Percentiles rank a stretch among this genome's conserved stretches.
Conservation (phyloP, 2,113 vertebrate genomes). For the Scomber scombrus region DNA sequence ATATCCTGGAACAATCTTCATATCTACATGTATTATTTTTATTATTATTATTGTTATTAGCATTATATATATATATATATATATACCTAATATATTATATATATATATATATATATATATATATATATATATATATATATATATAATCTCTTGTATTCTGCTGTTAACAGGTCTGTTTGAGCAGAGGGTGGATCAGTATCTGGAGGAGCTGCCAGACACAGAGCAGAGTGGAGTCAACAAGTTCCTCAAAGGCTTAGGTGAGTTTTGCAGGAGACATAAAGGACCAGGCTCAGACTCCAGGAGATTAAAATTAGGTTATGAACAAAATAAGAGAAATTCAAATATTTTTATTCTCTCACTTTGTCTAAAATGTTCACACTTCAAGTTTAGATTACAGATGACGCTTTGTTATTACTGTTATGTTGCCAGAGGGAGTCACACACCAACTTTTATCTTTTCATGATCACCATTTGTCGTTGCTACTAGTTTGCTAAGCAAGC, state of each 20-base stretch:
- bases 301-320: background rate
- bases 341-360: background rate
- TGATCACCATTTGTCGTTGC: background rate
- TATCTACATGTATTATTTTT: too few relatives aligned
- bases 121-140: background rate
- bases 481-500: background rate
- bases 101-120: background rate
- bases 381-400: background rate
- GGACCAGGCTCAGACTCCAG: slow-evolving; percentile 5
- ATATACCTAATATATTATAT: background rate
- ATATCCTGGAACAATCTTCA: too few relatives aligned
- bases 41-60: too few relatives aligned
- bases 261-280: slow-evolving; percentile 70
- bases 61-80: too few relatives aligned
- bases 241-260: slow-evolving; percentile 96
- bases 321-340: background rate
- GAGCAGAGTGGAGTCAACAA: slow-evolving; percentile 99
- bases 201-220: slow-evolving; percentile 97
- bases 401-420: background rate
- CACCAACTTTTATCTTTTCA: background rate
- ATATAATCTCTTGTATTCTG: slow-evolving; percentile 28
- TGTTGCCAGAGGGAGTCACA: slow-evolving; percentile 5
- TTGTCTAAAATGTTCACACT: background rate
- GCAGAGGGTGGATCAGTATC: slow-evolving; percentile 95
- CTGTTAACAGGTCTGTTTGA: slow-evolving; percentile 92